phyloP scores from a whole-genome alignment of 2,888 invertebrate species.

The Margaritifera margaritifera region DNA sequence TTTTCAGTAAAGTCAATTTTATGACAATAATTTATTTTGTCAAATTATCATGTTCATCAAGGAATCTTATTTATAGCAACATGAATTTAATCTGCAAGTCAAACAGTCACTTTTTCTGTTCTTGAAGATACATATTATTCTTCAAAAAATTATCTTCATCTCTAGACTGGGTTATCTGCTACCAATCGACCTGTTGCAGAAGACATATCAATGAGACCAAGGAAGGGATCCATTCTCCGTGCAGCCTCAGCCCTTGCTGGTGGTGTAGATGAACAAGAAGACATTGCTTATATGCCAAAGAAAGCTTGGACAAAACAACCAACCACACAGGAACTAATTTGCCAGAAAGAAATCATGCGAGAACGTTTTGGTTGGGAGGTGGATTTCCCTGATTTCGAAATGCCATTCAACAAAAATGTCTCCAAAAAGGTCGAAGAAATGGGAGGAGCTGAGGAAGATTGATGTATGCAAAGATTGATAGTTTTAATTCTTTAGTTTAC shows the following conservation, averaged over 20 bases:
- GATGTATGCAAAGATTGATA: slow-evolving; percentile 4
- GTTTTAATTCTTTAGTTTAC: too few relatives aligned
- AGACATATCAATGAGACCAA: slow-evolving; percentile 42
- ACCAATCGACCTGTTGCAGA: slow-evolving; percentile 11
- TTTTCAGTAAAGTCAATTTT: too few relatives aligned
- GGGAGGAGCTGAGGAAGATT: slow-evolving; percentile 59
- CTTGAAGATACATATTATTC: neutral
- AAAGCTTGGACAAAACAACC: slow-evolving; percentile 71
- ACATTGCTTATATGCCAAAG: slow-evolving; percentile 68
- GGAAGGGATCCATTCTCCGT: slow-evolving; percentile 69
- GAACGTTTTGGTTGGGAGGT: slow-evolving; percentile 72
- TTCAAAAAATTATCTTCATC: neutral
- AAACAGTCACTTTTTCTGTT: neutral
- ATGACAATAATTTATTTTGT: too few relatives aligned
- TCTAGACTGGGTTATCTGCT: slow-evolving; percentile 3
- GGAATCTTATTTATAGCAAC: too few relatives aligned
- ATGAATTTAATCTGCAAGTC: too few relatives aligned
- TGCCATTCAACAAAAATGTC: slow-evolving; percentile 71
- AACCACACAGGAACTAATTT: slow-evolving; percentile 66
- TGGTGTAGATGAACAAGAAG: slow-evolving; percentile 67
- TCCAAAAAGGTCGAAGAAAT: slow-evolving; percentile 52
- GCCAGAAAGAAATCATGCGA: slow-evolving; percentile 56
- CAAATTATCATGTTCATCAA: too few relatives aligned
- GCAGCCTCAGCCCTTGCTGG: slow-evolving; percentile 70
- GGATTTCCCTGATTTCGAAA: slow-evolving; percentile 71